Percentiles rank a stretch among this genome's conserved stretches.
Evolutionary conservation across 2,888 invertebrate genomes (phyloP).

Genomic region (Bellardia bayeri): DNA sequence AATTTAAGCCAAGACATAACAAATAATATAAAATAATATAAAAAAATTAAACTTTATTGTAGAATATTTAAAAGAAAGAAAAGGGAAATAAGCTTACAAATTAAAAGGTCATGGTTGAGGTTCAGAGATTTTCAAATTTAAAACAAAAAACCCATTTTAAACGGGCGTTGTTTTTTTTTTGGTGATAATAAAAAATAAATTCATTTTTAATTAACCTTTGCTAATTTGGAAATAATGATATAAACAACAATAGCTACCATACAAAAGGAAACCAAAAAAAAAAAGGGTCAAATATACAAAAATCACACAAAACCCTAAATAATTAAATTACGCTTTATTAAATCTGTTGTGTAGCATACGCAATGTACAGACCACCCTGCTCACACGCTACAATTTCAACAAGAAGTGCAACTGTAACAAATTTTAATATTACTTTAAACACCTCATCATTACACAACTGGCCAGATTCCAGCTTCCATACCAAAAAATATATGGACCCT

Average conservation of each 20-base stretch:
- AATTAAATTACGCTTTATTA: conserved; percentile 61
- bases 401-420: background rate
- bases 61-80: background rate
- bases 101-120: background rate
- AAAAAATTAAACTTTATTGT: conserved; percentile 9
- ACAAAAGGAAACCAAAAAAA: background rate
- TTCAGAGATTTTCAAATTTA: background rate
- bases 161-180: background rate
- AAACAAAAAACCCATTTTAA: background rate
- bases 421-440: conserved; percentile 1
- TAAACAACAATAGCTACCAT: background rate
- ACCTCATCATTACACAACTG: background rate
- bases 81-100: conserved; percentile 22
- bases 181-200: conserved; percentile 31
- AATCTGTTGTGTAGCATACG: background rate
- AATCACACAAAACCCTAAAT: conserved; percentile 23
- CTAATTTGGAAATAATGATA: conserved; percentile 59
- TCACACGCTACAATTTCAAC: background rate
- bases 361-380: background rate
- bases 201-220: conserved; percentile 66
- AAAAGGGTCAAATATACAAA: conserved; percentile 32
- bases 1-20: background rate
- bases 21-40: background rate
- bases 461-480: background rate
- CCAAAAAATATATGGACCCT: background rate